Conservation (phyloP, 2,888 invertebrate species). For the Eupithecia exiguata region DNA sequence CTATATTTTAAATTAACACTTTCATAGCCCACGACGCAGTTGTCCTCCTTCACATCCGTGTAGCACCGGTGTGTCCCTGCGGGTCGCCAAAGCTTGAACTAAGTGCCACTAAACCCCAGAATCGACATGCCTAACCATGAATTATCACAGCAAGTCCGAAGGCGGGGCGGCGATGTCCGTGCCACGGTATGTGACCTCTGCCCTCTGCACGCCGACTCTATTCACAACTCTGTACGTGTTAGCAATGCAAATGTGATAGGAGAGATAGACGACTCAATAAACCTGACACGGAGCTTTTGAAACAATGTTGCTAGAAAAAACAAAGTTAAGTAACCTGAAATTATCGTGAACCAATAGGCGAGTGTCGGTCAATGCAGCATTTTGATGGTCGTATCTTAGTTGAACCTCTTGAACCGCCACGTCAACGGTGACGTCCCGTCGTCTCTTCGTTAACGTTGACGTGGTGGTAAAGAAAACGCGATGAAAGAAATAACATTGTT, state of each 20-base stretch:
- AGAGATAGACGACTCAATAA: slow-evolving; percentile 2
- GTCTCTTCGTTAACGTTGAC: too few species aligned
- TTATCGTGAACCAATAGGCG: neutral
- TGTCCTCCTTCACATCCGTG: too few species aligned
- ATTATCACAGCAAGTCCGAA: slow-evolving; percentile 50
- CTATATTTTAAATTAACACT: too few species aligned
- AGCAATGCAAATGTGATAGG: slow-evolving; percentile 4
- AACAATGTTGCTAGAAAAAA: neutral
- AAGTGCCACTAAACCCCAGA: neutral
- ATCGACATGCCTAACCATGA: slow-evolving; percentile 18
- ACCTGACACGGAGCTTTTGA: neutral
- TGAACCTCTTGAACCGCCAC: neutral
- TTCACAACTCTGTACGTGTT: slow-evolving; percentile 9
- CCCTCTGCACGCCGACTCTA: slow-evolving; percentile 54
- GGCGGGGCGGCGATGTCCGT: slow-evolving; percentile 78
- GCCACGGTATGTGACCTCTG: slow-evolving; percentile 77
- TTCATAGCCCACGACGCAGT: too few species aligned
- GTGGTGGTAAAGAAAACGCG: too few species aligned
- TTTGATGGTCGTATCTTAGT: neutral
- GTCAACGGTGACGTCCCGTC: too few species aligned
- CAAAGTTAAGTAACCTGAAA: neutral
- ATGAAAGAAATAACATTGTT: too few species aligned
- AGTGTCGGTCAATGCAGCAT: neutral
- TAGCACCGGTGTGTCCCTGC: too few species aligned
- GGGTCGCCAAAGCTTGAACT: too few species aligned